phyloP scores from a whole-genome alignment of 30 jellyfish, hydroid and myxozoan species.

The Aurelia aurita complex sp. Pacific region DNA sequence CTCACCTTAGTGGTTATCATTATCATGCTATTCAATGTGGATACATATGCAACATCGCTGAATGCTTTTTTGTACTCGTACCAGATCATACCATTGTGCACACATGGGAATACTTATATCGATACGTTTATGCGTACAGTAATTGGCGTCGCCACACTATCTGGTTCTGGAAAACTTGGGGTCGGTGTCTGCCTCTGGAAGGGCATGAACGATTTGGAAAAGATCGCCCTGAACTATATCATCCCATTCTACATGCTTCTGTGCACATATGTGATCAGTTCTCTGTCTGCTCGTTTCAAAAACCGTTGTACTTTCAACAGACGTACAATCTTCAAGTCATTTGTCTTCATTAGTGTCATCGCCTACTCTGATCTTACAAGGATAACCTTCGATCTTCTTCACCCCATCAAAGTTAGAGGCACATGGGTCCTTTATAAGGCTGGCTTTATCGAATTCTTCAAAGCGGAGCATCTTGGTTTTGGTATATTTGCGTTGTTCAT shows the following conservation, averaged over 20 bases:
- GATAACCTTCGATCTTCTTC: constrained; percentile 71
- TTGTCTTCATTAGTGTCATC: constrained; percentile 71
- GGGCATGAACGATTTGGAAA: constrained; percentile 57
- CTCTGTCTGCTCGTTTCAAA: constrained; percentile 20
- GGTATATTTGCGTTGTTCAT: constrained; percentile 56
- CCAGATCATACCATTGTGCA: constrained; percentile 63
- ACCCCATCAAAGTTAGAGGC: constrained; percentile 41
- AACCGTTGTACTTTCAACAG: constrained; percentile 52
- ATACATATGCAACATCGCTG: constrained; percentile 72
- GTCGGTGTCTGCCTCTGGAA: constrained; percentile 77
- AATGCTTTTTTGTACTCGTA: constrained; percentile 78
- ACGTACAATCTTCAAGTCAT: constrained; percentile 50
- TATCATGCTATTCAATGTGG: constrained; percentile 62
- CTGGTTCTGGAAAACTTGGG: constrained; percentile 58
- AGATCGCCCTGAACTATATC: constrained; percentile 58
- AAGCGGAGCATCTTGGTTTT: constrained; percentile 44
- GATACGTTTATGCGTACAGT: constrained; percentile 45
- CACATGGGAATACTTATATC: constrained; percentile 33
- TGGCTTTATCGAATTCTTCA: constrained; percentile 41
- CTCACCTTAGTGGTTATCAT: constrained; percentile 20
- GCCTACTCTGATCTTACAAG: constrained; percentile 78
- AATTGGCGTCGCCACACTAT: constrained; percentile 38
- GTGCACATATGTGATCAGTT: constrained; percentile 29
- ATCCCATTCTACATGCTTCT: constrained; percentile 65
- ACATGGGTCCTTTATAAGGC: constrained; percentile 60